Evolutionary conservation across 2,888 invertebrate genomes (phyloP).

Genomic region (Ochropleura plecta): DNA sequence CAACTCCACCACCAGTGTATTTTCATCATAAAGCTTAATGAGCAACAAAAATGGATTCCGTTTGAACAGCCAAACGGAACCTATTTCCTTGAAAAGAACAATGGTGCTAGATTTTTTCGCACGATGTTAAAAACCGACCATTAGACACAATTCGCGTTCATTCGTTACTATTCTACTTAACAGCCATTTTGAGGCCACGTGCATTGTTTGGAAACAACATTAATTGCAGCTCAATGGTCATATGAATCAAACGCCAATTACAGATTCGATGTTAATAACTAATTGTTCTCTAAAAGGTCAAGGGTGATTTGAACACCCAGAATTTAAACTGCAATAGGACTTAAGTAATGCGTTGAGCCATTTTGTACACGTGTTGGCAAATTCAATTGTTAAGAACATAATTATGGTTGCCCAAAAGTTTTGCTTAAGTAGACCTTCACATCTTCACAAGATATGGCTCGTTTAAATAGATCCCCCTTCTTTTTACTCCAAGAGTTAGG

Average conservation of each 20-base stretch:
- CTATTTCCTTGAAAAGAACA: slow-evolving; percentile 79
- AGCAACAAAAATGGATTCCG: slow-evolving; percentile 42
- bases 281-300: slow-evolving; percentile 55
- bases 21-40: slow-evolving; percentile 38
- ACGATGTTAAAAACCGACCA: slow-evolving; percentile 79
- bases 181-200: slow-evolving; percentile 69
- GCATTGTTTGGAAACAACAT: slow-evolving; percentile 72
- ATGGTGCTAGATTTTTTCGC: slow-evolving; percentile 81
- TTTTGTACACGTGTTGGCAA: slow-evolving; percentile 44
- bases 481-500: slow-evolving; percentile 7
- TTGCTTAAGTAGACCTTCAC: slow-evolving; percentile 26
- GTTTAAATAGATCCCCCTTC: slow-evolving; percentile 27
- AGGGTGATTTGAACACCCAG: slow-evolving; percentile 42
- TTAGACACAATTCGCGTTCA: slow-evolving; percentile 81
- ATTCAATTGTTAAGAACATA: slow-evolving; percentile 55
- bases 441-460: slow-evolving; percentile 31
- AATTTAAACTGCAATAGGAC: slow-evolving; percentile 29
- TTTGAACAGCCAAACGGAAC: slow-evolving; percentile 55
- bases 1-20: slow-evolving; percentile 16
- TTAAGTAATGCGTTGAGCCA: slow-evolving; percentile 42
- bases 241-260: slow-evolving; percentile 68
- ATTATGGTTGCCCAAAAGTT: slow-evolving; percentile 34
- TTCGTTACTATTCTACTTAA: slow-evolving; percentile 74
- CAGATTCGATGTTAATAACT: slow-evolving; percentile 60
- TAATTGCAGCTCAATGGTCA: slow-evolving; percentile 70